Base-by-base conservation (phyloP, 92 coral and sea anemone genomes). In the Actinostola sp. region DNA sequence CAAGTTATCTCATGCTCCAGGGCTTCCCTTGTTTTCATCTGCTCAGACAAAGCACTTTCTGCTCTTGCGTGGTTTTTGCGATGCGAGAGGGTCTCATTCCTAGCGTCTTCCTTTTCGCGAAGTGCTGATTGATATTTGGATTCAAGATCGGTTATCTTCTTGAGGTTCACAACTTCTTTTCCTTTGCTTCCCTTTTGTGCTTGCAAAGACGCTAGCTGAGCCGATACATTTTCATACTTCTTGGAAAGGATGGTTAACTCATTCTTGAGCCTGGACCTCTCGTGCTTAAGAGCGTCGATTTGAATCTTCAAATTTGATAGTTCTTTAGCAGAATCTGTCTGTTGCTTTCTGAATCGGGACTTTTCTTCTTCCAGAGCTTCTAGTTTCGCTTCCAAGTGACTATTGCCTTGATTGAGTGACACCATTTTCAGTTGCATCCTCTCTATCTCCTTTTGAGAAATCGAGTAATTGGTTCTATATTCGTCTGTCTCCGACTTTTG, bases 71-170 rank as follows among this genome's bases (percentile, higher is more conserved):
- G 81, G 74, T 90, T 90, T 39, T 85, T 89, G 49, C 84, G 88
- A 36, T 79, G 79, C 54, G 73, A 66, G 24, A 85, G 63, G 53
- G 78, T 61, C 61, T 90, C 92, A 29, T 81, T 84, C n/a, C 83
- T 76, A 23, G 85, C 89, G 7, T 76, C 82, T 53, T 90, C 97
- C 52, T 90, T 90, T 24, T 90, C 97, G 38, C 89, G 80, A 5
- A 87, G 51, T 8, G 83, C 88, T n/a, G 73, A 76, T 64, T 90
- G 97, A 32, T 79, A 84, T 9, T 70, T 70, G 19, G 85, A 80
- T 53, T 90, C 97, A n/a, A 90, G 80, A 7, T 90, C 97, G 27
- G 82, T 78, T 19, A 83, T 72, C 58, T 79, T 87, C 83, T 77
- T 90, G 31, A 82, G 48, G 70, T 87, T 87, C 51, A 82, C 89